Base-by-base conservation (phyloP, 2,797 vertebrate genomes). In the Microchirus variegatus region DNA sequence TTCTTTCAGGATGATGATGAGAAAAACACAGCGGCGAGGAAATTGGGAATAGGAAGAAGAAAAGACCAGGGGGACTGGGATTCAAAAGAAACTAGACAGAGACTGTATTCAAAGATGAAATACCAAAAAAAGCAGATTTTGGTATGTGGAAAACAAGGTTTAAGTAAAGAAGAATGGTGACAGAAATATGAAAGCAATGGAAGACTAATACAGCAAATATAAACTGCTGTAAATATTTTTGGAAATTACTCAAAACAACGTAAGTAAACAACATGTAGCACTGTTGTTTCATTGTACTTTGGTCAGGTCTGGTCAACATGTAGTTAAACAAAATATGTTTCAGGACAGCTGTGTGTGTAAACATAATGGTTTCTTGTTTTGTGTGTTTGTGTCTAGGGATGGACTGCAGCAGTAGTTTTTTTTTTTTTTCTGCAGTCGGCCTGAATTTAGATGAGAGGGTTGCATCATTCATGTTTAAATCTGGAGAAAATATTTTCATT, bases 1-100 rank as follows among this genome's bases (percentile, higher is more conserved):
- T 69, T 67, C 46, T 50, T 50, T 50, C 55, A 53, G 40, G 44
- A 72, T n/a, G 70, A 60, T 79, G 75, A 72, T 81, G 80, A 78
- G 72, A 70, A 76, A 80, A 80, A 74, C 70, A 83, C 52, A 9
- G 52, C 38, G 31, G 53, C 10, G 2, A 52, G 57, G 13, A 57
- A 71, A 44, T 64, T 37, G 45, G 41, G 9, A 53, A 26, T n/a
- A 14, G 37, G 13, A 15, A 42, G 59, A 37, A 22, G 40, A 38
- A 22, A 41, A 45, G 60, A 57, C 55, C 46, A 15, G 40, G 40
- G 55, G 55, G 9, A 68, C 18, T 45, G 58, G 59, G 52, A 54
- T 18, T 38, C 38, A 69, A 51, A 2, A 49, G 18, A 7, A 43
- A 51, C 22, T 9, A 46, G 19, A 47, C 10, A 53, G 9, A 60